Percentiles rank a stretch among this genome's conserved stretches.
phyloP scores from a whole-genome alignment of 92 coral and sea anemone genomes.

The Palythoa caribaeorum region DNA sequence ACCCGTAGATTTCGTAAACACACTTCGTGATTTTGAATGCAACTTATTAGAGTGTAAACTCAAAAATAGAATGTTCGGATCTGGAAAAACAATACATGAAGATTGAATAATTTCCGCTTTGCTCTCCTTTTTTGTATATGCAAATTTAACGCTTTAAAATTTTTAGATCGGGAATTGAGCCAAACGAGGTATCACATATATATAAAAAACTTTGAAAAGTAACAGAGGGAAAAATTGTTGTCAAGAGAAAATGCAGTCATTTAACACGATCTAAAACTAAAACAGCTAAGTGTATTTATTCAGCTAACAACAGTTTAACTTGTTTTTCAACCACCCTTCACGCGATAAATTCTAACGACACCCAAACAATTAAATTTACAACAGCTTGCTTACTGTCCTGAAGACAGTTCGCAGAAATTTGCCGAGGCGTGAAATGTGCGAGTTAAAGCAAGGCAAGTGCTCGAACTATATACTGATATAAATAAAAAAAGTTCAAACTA shows the following conservation, averaged over 20 bases:
- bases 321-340: neutral
- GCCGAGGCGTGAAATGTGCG: slow-evolving; percentile 27
- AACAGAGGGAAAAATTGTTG: neutral
- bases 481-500: neutral
- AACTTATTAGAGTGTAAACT: too few species aligned
- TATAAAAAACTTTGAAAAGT: neutral
- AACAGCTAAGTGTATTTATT: neutral
- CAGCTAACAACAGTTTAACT: neutral
- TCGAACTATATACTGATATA: neutral
- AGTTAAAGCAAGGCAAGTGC: neutral
- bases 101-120: too few species aligned
- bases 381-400: slow-evolving; percentile 15
- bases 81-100: too few species aligned
- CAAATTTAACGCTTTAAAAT: too few species aligned
- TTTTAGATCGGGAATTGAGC: too few species aligned
- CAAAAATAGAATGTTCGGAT: too few species aligned
- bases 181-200: too few species aligned
- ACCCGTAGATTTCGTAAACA: too few species aligned
- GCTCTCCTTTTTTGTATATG: too few species aligned
- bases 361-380: slow-evolving; percentile 21
- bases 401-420: neutral
- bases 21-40: too few species aligned
- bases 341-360: slow-evolving; percentile 18
- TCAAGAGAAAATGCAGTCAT: neutral
- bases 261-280: neutral